Conservation (phyloP, 2,797 vertebrate species). For the Paedocypris micromegethes region DNA sequence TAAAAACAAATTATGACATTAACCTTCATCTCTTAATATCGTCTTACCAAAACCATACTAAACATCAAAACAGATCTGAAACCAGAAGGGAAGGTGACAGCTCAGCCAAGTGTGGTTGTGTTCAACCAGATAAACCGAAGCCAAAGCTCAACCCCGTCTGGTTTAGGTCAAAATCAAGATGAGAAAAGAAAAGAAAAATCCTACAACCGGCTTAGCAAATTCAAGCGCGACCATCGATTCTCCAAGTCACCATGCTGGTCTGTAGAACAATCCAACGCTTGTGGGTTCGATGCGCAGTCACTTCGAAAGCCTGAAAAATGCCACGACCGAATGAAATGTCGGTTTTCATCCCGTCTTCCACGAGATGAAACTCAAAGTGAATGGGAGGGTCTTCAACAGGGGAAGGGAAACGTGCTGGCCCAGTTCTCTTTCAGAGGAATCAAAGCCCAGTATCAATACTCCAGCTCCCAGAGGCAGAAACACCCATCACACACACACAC, state of each 20-base stretch:
- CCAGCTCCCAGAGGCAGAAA: slow-evolving; percentile 28
- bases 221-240: too few species aligned
- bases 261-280: too few species aligned
- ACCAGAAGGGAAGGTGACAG: slow-evolving; percentile 17
- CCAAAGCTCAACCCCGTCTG: slow-evolving; percentile 41
- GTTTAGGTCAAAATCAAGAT: slow-evolving; percentile 32
- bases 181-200: slow-evolving; percentile 4
- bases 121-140: slow-evolving; percentile 44
- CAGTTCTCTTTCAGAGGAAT: slow-evolving; percentile 27
- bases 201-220: slow-evolving; percentile 20
- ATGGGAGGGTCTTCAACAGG: slow-evolving; percentile 6
- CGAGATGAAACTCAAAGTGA: slow-evolving; percentile 5
- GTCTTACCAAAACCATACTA: not conserved
- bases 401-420: not conserved
- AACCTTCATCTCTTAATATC: not conserved
- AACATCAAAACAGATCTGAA: slow-evolving; percentile 19
- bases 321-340: too few species aligned
- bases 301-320: too few species aligned
- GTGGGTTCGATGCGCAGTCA: too few species aligned
- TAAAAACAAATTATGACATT: too few species aligned
- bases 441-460: slow-evolving; percentile 27
- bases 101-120: slow-evolving; percentile 32
- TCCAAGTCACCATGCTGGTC: too few species aligned
- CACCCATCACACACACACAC: slow-evolving; percentile 31
- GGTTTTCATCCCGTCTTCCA: slow-evolving; percentile 4